Conservation (phyloP, 2,888 invertebrate species). For the Gandaritis pyraliata region DNA sequence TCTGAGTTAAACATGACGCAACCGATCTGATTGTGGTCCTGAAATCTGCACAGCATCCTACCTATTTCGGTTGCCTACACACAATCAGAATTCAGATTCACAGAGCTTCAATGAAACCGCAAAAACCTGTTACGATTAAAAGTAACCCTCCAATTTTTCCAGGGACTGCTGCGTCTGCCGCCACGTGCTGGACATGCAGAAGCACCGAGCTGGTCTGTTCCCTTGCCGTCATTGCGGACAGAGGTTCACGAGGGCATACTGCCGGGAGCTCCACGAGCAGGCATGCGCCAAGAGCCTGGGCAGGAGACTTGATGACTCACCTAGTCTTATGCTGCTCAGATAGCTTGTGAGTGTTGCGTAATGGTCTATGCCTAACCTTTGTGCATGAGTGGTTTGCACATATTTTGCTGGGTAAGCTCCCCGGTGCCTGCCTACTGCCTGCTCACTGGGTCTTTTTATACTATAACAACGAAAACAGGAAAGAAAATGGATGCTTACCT, state of each 20-base stretch:
- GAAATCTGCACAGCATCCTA: no score
- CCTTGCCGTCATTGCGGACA: conserved; percentile 67
- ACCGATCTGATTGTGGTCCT: no score
- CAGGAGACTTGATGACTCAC: conserved; percentile 46
- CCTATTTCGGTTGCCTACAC: no score
- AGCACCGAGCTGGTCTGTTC: conserved; percentile 49
- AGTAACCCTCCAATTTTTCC: conserved; percentile 10
- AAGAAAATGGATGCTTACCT: no score
- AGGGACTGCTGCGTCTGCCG: conserved; percentile 73
- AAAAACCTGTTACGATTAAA: background rate
- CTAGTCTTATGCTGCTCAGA: conserved; percentile 57
- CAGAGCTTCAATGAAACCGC: no score
- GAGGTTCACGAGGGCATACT: conserved; percentile 70
- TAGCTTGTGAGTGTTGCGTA: conserved; percentile 40
- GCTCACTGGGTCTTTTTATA: no score
- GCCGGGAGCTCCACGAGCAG: conserved; percentile 71
- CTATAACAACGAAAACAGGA: no score
- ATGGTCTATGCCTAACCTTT: background rate
- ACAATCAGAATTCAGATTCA: no score
- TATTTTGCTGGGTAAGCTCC: no score
- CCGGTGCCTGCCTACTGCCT: no score
- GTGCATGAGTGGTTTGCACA: no score
- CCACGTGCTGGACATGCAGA: conserved; percentile 54
- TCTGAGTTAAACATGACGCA: background rate
- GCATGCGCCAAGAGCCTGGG: conserved; percentile 57